Evolutionary conservation across 2,797 vertebrate genomes (phyloP).

Genomic region (Cyclura pinguis): DNA sequence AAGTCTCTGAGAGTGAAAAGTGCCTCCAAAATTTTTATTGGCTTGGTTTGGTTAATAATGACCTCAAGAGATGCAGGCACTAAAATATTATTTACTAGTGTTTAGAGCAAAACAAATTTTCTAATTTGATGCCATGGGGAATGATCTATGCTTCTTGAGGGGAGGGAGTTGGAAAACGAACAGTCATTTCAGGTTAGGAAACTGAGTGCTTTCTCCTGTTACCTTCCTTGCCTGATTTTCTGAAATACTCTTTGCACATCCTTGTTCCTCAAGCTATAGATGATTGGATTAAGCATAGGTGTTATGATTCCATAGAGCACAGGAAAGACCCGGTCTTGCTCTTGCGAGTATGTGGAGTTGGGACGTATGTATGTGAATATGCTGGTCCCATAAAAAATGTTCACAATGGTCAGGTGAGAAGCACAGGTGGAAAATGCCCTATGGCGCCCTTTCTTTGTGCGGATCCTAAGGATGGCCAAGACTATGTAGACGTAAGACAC

Average conservation of each 20-base stretch:
- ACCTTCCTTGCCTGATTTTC: neutral
- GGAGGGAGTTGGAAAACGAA: neutral
- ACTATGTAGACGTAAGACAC: conserved; percentile 49
- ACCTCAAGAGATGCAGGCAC: too few relatives aligned
- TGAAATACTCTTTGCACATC: conserved; percentile 6
- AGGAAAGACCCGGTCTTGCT: conserved; percentile 36
- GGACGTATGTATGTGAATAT: conserved; percentile 62
- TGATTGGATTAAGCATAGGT: conserved; percentile 42
- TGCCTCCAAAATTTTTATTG: neutral
- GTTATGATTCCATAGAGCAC: conserved; percentile 57
- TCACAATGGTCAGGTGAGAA: conserved; percentile 57
- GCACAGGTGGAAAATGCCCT: conserved; percentile 61
- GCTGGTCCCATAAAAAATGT: conserved; percentile 55
- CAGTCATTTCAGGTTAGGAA: neutral
- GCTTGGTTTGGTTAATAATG: too few relatives aligned
- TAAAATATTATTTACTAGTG: neutral
- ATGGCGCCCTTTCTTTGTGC: conserved; percentile 5
- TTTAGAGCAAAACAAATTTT: neutral
- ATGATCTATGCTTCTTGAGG: too few relatives aligned
- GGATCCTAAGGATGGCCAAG: conserved; percentile 40
- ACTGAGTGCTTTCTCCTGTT: neutral
- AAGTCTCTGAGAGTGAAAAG: neutral
- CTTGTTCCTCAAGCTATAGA: conserved; percentile 39
- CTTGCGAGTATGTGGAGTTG: conserved; percentile 34
- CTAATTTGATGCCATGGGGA: too few relatives aligned